phyloP scores from a whole-genome alignment of 2,113 vertebrate species.

The Brachypteracias leptosomus region DNA sequence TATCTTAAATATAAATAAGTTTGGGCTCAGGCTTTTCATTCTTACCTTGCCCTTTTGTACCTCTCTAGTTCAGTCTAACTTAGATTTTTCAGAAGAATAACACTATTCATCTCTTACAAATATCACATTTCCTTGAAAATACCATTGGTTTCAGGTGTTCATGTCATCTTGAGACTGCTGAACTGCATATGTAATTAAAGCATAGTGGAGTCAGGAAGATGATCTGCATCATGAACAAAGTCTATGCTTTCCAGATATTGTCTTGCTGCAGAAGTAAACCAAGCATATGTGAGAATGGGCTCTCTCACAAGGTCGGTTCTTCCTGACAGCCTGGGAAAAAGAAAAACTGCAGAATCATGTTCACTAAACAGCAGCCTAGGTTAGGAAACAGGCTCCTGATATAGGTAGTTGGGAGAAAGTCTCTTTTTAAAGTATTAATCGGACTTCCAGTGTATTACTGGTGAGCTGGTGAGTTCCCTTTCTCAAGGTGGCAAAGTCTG shows the following conservation, averaged over 20 bases:
- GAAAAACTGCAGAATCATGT: background rate
- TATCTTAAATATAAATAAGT: background rate
- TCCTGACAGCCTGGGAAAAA: background rate
- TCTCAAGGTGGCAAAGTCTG: background rate
- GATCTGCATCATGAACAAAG: background rate
- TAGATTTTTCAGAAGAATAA: background rate
- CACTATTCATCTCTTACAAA: background rate
- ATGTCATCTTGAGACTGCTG: background rate
- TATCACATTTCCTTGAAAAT: background rate
- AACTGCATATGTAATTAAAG: background rate
- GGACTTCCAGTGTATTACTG: background rate
- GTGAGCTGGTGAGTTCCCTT: background rate
- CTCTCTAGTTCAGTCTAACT: background rate
- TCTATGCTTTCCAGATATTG: background rate
- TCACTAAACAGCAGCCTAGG: background rate
- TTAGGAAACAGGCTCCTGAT: background rate
- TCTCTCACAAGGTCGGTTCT: accelerated
- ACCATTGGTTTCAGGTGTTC: background rate
- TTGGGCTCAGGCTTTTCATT: background rate
- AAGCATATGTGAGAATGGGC: background rate
- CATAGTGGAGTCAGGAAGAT: background rate
- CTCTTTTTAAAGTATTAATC: background rate
- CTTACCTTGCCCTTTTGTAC: background rate
- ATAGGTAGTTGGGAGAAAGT: background rate
- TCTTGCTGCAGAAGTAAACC: background rate